Base-by-base conservation (phyloP, 1,140 invertebrate genomes). In the Diorhabda elongata region DNA sequence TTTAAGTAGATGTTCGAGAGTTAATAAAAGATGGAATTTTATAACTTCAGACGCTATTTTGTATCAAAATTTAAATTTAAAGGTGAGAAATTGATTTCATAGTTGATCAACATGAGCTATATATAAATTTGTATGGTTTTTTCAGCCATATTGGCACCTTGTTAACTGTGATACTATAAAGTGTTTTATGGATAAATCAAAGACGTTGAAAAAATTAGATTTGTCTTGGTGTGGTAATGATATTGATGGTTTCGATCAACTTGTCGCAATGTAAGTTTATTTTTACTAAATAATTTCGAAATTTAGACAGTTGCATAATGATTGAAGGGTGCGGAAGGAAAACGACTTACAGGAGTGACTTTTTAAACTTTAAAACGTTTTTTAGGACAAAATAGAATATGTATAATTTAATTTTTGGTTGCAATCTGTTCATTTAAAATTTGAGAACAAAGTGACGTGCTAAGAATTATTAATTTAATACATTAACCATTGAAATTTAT, bases 141-240 rank as follows among this genome's bases (percentile, higher is more conserved):
- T 81, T 63, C 74, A 81, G 81, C 85, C 84, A 74, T 88, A 78
- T 78, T 89, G 79, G 81, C 79, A 79, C 82, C 76, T 85, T 83
- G 73, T 86, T 59, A 82, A 75, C 74, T 73, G 78, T 65, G 71
- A 71, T 61, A 77, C 84, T 43, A 77, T 91, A 59, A 76, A 83
- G 60, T 82, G 74, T 73, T 80, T 90, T 45, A 74, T 79, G 11
- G 71, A 75, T 8, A 83, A 89, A 68, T 92, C 91, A 79, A 86
- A 86, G 70, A 87, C 88, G 78, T 80, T 95, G 9, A 89, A 90
- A 74, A 89, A 89, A 80, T 76, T 96, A 8, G 93, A 95, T 83
- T 79, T 96, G 1, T 94, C 92, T 0, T 96, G 94, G 93, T 95
- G 93, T 81, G 92, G 92, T n/a, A 89, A 87, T 70, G 88, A 92